Percentiles rank a stretch among this genome's conserved stretches.
These are phyloP conservation scores for Paramuricea clavata DNA, from an alignment of 92 coral and sea anemone genomes.

Conservation along the genomic window DNA sequence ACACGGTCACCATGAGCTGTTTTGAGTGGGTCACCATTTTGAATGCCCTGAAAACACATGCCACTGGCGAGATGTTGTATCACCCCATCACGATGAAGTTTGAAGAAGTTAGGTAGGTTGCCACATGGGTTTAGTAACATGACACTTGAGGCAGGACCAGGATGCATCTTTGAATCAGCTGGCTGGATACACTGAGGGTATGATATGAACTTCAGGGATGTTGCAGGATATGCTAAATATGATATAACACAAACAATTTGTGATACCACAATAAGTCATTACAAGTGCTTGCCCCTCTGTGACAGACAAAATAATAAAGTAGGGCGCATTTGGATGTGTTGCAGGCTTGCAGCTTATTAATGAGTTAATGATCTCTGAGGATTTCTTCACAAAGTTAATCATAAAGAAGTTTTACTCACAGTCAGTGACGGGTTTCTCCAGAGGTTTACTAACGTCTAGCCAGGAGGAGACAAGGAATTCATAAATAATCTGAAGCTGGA, in stretches of 20 bases:
- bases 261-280: too few relatives aligned
- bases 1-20: background rate
- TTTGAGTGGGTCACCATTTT: constrained; percentile 25
- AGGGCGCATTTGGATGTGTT: too few relatives aligned
- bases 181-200: constrained; percentile 42
- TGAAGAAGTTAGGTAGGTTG: background rate
- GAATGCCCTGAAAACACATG: constrained; percentile 21
- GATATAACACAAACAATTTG: too few relatives aligned
- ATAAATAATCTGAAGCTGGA: background rate
- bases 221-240: constrained; percentile 12
- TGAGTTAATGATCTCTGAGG: too few relatives aligned
- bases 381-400: too few relatives aligned
- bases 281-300: too few relatives aligned
- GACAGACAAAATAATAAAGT: too few relatives aligned
- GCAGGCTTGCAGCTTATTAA: too few relatives aligned
- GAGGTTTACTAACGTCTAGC: background rate
- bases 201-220: constrained; percentile 16
- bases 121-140: constrained; percentile 15
- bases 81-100: constrained; percentile 13
- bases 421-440: background rate
- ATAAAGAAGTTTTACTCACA: background rate
- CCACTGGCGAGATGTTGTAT: constrained; percentile 39
- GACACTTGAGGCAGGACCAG: constrained; percentile 7
- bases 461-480: background rate
- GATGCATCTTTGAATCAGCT: background rate